Conservation (phyloP, 2,888 invertebrate species). For the Cheilosia soror region DNA sequence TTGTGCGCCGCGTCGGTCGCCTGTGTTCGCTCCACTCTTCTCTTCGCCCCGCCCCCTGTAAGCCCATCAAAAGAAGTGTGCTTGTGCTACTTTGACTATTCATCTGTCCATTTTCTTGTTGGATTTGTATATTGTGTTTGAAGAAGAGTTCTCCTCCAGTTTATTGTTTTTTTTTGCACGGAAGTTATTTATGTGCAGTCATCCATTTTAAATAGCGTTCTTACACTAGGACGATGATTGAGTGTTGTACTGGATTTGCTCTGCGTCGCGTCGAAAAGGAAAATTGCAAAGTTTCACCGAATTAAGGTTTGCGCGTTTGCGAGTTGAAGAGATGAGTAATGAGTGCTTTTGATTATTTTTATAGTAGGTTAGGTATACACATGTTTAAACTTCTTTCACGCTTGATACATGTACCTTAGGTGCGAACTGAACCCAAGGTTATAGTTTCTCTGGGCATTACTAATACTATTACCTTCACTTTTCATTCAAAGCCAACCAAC, state of each 20-base stretch:
- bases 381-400: conserved; percentile 13
- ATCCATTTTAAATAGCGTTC: conserved; percentile 75
- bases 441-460: not conserved
- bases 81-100: conserved; percentile 71
- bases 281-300: conserved; percentile 67
- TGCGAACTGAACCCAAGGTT: not conserved
- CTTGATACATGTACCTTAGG: not conserved
- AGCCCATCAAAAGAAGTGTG: not conserved
- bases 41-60: not conserved
- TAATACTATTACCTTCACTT: not conserved
- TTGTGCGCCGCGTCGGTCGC: conserved; percentile 46
- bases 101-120: conserved; percentile 73
- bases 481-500: too few relatives aligned
- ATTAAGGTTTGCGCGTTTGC: conserved; percentile 39
- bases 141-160: conserved; percentile 54
- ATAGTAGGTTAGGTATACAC: conserved; percentile 8
- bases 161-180: conserved; percentile 68
- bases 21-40: not conserved
- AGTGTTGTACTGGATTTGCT: conserved; percentile 70
- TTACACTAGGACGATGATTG: conserved; percentile 72
- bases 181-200: conserved; percentile 75
- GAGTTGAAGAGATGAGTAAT: conserved; percentile 59
- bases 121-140: conserved; percentile 71
- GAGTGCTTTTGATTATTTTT: conserved; percentile 50
- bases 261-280: conserved; percentile 62